Percentiles rank a stretch among this genome's conserved stretches.
Conservation (phyloP, 2,113 vertebrate species). For the Atherinomorus stipes region DNA sequence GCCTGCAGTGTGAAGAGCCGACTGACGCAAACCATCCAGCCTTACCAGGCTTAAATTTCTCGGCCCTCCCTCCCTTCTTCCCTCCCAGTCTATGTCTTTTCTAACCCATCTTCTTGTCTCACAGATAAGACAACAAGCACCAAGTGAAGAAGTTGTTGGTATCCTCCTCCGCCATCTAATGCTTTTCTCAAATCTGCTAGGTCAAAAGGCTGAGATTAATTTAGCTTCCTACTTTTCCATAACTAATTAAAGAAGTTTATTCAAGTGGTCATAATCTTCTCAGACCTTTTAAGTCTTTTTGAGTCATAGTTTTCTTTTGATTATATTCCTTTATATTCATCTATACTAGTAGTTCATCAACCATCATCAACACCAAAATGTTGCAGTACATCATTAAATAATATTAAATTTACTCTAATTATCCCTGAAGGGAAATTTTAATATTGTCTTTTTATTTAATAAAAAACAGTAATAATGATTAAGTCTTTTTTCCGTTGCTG, state of each 20-base stretch:
- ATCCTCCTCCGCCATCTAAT: slow-evolving; percentile 22
- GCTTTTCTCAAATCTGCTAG: slow-evolving; percentile 6
- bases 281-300: slow-evolving; percentile 50
- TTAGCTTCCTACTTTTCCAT: slow-evolving; percentile 38
- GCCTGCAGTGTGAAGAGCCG: slow-evolving; percentile 62
- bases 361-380: no score
- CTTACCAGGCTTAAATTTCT: slow-evolving; percentile 53
- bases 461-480: no score
- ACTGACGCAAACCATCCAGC: slow-evolving; percentile 56
- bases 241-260: slow-evolving; percentile 68
- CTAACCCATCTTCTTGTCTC: slow-evolving; percentile 37
- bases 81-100: slow-evolving; percentile 30
- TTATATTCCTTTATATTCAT: no score
- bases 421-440: no score
- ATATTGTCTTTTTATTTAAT: no score
- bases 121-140: slow-evolving; percentile 40
- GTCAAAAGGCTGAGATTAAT: slow-evolving; percentile 11
- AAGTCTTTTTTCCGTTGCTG: no score
- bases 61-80: slow-evolving; percentile 10
- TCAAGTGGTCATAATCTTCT: slow-evolving; percentile 68
- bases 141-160: slow-evolving; percentile 14
- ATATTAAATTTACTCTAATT: no score
- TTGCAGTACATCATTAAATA: no score
- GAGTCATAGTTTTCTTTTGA: slow-evolving; percentile 21
- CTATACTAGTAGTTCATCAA: no score